Base-by-base conservation (phyloP, 2,888 invertebrate genomes). In the Linhomoeus sp. region DNA sequence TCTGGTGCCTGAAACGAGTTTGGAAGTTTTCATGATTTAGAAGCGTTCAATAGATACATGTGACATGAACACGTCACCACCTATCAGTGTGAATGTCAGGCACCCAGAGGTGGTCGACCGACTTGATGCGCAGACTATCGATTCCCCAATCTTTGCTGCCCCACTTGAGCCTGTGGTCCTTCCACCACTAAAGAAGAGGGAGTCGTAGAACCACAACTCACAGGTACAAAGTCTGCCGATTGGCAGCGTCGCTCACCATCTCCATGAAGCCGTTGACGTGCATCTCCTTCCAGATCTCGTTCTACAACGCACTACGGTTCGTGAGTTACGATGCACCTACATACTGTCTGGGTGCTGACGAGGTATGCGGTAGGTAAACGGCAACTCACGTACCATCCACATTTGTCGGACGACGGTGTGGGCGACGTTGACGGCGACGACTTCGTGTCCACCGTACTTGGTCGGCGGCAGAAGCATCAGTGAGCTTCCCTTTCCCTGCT, bases 241-340 rank as follows among this genome's bases (percentile, higher is more conserved):
- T n/a, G n/a, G n/a, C n/a, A n/a, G n/a, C n/a, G n/a, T n/a, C n/a
- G 40, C 55, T 43, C 35, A 59, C 59, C 47, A 59, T 36, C 39
- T 49, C 51, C 43, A 59, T 48, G 46, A 49, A 58, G 36, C 59
- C 59, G 44, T 57, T 56, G 48, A 59, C 55, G 45, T 58, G 57
- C 59, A 59, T 58, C 53, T 59, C 59, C 46, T 55, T 57, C 57
- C 57, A 58, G 38, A 59, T 53, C 43, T 59, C 59, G 44, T 58
- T 59, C 55, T 55, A 48, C 23, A 53, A 44, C 2, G 23, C 17
- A 17, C 5, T 9, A 17, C 12, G 17, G 5, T 20, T 19, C 19
- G 3, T 3, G 5, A 19, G 5, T 19, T 5, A 38, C 7, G 5
- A 7, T 38, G 7, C 5, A 38, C 5, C 20, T 9, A 38, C 38